Evolutionary conservation across 1,140 invertebrate species (phyloP), one percentile per base, ranked within the genome.

Genomic region (Daktulosphaira vitifoliae): DNA sequence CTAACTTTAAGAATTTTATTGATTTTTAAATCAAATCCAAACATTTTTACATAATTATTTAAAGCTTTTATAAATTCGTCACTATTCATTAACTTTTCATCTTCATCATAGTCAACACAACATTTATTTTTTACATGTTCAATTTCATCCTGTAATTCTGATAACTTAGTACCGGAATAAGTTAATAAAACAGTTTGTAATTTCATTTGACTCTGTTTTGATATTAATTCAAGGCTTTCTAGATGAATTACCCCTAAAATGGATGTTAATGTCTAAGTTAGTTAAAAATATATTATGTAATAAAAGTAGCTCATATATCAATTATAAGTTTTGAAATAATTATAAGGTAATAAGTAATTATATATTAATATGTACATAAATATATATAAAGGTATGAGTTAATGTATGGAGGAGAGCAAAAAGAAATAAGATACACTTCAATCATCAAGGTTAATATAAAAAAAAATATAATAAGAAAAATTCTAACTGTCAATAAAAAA

Each of bases 141-240:
- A 68, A 92, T 78, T 2, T 83, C 86, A 71, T 90, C 84, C 72
- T 88, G 83, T n/a, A 90, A 74, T 13, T 87, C 84, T 25, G 75
- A 75, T 20, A 83, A 73, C 59, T 83, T 80, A 50, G 81, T 75
- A 29, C 80, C 73, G 44, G 76, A 74, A 18, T 80, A 76, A 9
- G 76, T 73, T 7, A 81, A 76, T n/a, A 85, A 70, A 3, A 82
- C 71, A 9, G 82, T 80, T 66, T 87, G 80, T 69, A 89, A 80
- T 72, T 87, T 84, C 70, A 89, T 82, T 68, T 82, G 82, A 68
- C 88, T 87, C 73, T 92, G 87, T 70, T 84, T 86, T 0, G 90
- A 92, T 2, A 94, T 74, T 80, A 95, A 90, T 77, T 93, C 90
- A 18, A 95, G 73, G 0, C 90, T 91, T 78, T 95, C 91, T 48